A percentile compares a stretch with the other conserved stretches of the same genome.
Conservation (phyloP, 92 coral and sea anemone species). For the Bergia puertoricense region DNA sequence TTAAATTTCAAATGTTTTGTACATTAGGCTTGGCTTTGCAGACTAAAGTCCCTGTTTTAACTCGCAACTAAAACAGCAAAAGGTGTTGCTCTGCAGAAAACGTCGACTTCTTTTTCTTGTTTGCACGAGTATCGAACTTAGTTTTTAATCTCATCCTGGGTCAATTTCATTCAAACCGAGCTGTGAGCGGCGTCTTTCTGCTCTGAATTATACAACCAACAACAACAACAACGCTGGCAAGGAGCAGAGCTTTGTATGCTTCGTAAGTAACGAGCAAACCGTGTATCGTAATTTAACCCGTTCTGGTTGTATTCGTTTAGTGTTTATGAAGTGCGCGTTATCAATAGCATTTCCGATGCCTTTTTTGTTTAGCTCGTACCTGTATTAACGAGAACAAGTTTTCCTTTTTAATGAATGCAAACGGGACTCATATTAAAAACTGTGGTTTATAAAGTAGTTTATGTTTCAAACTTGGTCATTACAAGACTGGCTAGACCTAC, state of each 20-base stretch:
- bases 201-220: background rate
- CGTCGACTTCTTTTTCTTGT: background rate
- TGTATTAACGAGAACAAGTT: background rate
- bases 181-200: background rate
- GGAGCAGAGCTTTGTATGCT: background rate
- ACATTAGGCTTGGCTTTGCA: background rate
- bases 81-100: background rate
- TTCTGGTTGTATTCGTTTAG: background rate
- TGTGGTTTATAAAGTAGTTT: background rate
- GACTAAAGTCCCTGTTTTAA: background rate
- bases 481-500: background rate
- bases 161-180: background rate
- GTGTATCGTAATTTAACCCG: background rate
- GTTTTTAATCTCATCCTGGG: background rate
- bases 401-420: background rate
- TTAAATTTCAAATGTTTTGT: slow-evolving; percentile 1
- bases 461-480: background rate
- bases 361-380: background rate
- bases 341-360: background rate
- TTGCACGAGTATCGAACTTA: background rate
- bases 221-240: background rate
- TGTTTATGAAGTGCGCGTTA: background rate
- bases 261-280: background rate
- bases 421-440: background rate
- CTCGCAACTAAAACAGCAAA: background rate